phyloP scores from a whole-genome alignment of 2,888 invertebrate genomes.

The Habroteleia sp. region DNA sequence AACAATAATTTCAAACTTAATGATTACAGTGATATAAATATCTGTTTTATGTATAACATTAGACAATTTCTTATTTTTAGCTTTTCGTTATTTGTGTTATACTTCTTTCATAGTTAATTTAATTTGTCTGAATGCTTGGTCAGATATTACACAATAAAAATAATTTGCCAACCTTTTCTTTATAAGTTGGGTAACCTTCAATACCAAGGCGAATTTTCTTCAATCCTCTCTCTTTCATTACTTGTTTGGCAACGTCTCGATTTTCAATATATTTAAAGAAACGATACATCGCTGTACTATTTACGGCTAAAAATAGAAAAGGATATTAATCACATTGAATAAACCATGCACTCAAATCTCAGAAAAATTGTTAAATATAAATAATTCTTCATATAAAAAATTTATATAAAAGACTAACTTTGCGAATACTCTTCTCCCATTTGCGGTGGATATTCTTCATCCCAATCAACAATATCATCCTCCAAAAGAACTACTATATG shows the following conservation, averaged over 20 bases:
- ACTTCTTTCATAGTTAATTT: too few species aligned
- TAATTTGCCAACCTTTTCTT: slow-evolving; percentile 89
- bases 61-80: too few species aligned
- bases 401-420: slow-evolving; percentile 86
- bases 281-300: slow-evolving; percentile 96
- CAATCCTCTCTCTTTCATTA: slow-evolving; percentile 98
- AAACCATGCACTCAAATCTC: too few species aligned
- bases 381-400: neutral
- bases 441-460: slow-evolving; percentile 99
- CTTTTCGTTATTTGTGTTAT: too few species aligned
- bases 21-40: too few species aligned
- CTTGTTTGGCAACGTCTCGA: slow-evolving; percentile 99
- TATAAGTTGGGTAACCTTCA: slow-evolving; percentile 99
- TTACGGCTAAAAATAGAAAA: slow-evolving; percentile 87
- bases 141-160: neutral
- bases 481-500: slow-evolving; percentile 98
- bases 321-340: neutral
- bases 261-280: slow-evolving; percentile 99
- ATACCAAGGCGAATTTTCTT: slow-evolving; percentile 99
- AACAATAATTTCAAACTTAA: too few species aligned
- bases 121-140: too few species aligned
- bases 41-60: too few species aligned
- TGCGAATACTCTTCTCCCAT: slow-evolving; percentile 99
- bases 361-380: too few species aligned
- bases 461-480: slow-evolving; percentile 98